Percentiles rank a stretch among this genome's conserved stretches.
phyloP scores from a whole-genome alignment of 2,797 vertebrate genomes.

The Okamejei kenojei region DNA sequence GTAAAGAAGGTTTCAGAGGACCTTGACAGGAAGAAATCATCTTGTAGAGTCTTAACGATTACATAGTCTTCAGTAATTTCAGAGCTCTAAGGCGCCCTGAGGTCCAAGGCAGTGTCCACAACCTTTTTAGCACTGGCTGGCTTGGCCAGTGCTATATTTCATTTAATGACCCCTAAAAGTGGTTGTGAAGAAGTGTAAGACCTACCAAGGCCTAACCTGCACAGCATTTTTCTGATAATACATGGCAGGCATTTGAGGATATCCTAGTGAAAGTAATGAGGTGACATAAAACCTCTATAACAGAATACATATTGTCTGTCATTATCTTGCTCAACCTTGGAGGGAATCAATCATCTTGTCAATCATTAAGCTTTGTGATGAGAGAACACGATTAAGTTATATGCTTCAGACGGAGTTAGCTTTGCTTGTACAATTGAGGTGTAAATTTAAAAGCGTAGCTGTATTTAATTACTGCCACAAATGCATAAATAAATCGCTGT shows the following conservation, averaged over 20 bases:
- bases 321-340: not conserved
- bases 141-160: not conserved
- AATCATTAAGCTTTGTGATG: not conserved
- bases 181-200: not conserved
- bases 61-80: no score
- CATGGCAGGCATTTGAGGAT: not conserved
- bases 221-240: not conserved
- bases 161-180: no score
- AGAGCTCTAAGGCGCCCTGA: no score
- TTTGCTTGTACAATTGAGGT: not conserved
- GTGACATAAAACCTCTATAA: not conserved
- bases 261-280: not conserved
- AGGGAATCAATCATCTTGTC: not conserved
- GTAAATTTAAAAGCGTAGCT: no score
- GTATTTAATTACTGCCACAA: no score
- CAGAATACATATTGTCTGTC: not conserved
- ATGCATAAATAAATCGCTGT: no score
- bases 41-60: no score
- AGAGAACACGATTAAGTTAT: not conserved
- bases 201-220: no score
- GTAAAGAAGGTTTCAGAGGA: not conserved
- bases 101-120: no score
- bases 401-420: not conserved
- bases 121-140: not conserved
- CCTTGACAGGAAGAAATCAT: not conserved